Evolutionary conservation across 2,797 vertebrate species (phyloP).

Genomic region (Merluccius polli): DNA sequence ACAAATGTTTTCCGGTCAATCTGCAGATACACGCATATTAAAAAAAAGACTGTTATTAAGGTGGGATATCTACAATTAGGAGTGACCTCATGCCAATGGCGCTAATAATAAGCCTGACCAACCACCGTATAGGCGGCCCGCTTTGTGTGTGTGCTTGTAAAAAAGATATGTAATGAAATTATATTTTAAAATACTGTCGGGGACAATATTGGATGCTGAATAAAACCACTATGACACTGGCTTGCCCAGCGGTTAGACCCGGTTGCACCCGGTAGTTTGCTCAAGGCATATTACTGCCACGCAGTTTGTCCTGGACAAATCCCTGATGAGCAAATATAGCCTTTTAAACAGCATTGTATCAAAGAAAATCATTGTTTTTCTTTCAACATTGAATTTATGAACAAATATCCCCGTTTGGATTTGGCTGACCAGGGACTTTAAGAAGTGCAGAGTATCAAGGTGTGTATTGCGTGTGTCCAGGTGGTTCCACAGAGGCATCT

Average conservation of each 20-base stretch:
- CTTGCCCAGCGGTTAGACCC: no score
- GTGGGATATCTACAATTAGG: background rate
- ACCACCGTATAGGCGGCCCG: background rate
- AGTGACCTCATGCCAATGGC: background rate
- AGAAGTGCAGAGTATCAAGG: background rate
- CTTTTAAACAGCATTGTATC: no score
- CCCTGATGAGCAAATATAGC: no score
- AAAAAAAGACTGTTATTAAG: background rate
- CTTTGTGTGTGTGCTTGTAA: background rate
- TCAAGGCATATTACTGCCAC: no score
- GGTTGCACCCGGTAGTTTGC: no score
- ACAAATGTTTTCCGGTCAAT: background rate
- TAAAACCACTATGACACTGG: no score
- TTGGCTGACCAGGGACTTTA: background rate
- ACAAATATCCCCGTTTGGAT: background rate
- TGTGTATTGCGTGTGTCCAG: slow-evolving; percentile 56
- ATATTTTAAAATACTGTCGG: background rate
- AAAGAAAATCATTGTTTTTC: no score
- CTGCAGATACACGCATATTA: background rate
- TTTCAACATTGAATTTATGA: background rate
- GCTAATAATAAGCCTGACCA: background rate
- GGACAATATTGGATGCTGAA: no score
- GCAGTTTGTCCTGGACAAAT: no score
- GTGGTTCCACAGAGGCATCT: slow-evolving; percentile 96
- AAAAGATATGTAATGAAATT: background rate